Conservation (phyloP, 2,888 invertebrate species). For the Ceraclea dissimilis region DNA sequence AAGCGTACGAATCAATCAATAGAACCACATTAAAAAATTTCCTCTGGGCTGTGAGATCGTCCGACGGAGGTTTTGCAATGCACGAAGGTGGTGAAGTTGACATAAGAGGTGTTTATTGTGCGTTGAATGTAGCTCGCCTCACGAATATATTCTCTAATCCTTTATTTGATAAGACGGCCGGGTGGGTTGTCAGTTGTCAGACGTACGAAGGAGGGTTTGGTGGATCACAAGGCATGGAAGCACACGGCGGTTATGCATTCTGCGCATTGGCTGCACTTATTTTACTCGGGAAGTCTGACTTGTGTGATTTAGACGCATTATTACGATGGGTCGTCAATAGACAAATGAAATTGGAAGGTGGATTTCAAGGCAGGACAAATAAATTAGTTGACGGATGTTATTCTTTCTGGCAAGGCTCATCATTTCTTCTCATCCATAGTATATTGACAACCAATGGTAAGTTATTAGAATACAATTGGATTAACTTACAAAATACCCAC, state of each 20-base stretch:
- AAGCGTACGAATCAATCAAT: conserved; percentile 83
- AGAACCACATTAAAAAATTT: conserved; percentile 68
- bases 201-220: conserved; percentile 99
- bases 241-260: conserved; percentile 99
- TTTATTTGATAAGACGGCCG: conserved; percentile 77
- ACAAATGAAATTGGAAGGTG: conserved; percentile 93
- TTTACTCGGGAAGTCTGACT: conserved; percentile 65
- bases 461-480: no score
- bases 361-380: conserved; percentile 96
- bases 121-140: conserved; percentile 80
- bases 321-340: conserved; percentile 82
- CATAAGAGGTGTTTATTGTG: conserved; percentile 96
- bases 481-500: no score
- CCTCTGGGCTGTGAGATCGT: conserved; percentile 65
- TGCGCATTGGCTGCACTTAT: conserved; percentile 90
- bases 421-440: conserved; percentile 79
- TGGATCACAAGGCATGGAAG: conserved; percentile 90
- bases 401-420: conserved; percentile 97
- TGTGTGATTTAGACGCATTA: conserved; percentile 69
- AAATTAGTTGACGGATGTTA: conserved; percentile 98
- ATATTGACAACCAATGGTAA: conserved; percentile 49
- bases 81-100: conserved; percentile 91
- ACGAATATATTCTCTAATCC: conserved; percentile 69
- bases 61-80: conserved; percentile 87
- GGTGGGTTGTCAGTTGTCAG: conserved; percentile 94